Evolutionary conservation across 2,888 invertebrate species (phyloP), one percentile per base, ranked within the genome.

Genomic region (Molanna angustata): DNA sequence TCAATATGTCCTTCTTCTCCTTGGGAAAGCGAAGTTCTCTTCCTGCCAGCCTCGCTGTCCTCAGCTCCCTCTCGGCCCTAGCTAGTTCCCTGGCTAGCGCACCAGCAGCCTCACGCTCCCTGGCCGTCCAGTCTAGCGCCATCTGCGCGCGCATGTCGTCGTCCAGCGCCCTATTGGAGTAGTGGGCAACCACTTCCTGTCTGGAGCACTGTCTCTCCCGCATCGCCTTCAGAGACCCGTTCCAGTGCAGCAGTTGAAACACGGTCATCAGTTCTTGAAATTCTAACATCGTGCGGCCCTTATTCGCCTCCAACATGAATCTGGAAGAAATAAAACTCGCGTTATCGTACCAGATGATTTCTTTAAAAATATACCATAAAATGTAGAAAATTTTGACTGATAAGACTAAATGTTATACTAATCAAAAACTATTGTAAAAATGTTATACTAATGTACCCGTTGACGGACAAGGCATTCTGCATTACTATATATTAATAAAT

Each of bases 211-310:
- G 94, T 39, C 94, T 81, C 71, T 95, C 94, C 41, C 94, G 80
- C 94, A 95, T 94, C 39, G 94, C 94, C 64, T 94, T 90, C 63
- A 95, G 73, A 61, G 92, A 93, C n/a, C 95, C 95, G 70, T 95
- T 95, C 95, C 95, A 95, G 73, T 95, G 95, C 47, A 95, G 79
- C 61, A 95, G 78, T 74, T 95, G 94, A 74, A 95, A 95, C 42
- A 95, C 94, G n/a, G 94, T 95, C 95, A 95, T 95, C 65, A 95
- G 75, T 70, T 95, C 94, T 72, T 95, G 94, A 77, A 94, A 95
- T 72, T 95, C 94, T 60, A 95, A 78, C 94, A 95, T 94, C 47
- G 94, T 94, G 60, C 93, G 84, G 9, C 94, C 94, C 61, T 92
- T 94, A 72, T 90, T 92, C 22, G 82, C 82, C 72, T 83, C 85